A percentile compares a stretch with the other conserved stretches of the same genome.
Evolutionary conservation across 2,113 vertebrate species (phyloP).

Genomic region (Indri indri): DNA sequence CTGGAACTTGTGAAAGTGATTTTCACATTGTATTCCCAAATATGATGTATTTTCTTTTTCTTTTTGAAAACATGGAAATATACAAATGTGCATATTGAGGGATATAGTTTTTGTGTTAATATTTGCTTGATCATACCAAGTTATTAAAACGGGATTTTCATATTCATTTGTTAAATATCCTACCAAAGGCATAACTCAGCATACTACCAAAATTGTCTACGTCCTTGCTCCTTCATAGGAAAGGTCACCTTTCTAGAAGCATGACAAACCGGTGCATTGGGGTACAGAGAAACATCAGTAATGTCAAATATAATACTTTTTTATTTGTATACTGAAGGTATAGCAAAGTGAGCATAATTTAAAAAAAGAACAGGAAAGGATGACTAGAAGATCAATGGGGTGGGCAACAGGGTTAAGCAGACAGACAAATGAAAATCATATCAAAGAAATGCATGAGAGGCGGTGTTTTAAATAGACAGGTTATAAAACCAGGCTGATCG

Average conservation of each 20-base stretch:
- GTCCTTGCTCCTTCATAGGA: background rate
- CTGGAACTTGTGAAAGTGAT: conserved; percentile 70
- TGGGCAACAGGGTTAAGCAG: background rate
- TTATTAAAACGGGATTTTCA: conserved; percentile 17
- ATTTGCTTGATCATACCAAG: background rate
- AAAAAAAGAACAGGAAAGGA: background rate
- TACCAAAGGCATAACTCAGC: background rate
- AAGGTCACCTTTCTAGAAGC: conserved; percentile 32
- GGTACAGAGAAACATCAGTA: background rate
- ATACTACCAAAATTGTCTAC: background rate
- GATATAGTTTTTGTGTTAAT: background rate
- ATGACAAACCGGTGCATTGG: background rate
- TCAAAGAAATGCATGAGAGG: background rate
- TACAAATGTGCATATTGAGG: background rate
- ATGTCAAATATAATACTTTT: background rate
- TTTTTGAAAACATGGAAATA: conserved; percentile 60
- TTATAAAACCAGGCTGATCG: background rate
- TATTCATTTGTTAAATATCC: background rate
- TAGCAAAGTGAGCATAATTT: background rate
- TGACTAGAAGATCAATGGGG: conserved; percentile 14
- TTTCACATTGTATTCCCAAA: conserved; percentile 51
- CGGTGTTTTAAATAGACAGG: background rate
- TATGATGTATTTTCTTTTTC: conserved; percentile 59
- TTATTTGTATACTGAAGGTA: background rate
- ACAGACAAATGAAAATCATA: conserved; percentile 1